Base-by-base conservation (phyloP, 2,888 invertebrate genomes). In the Noctua fimbriata region DNA sequence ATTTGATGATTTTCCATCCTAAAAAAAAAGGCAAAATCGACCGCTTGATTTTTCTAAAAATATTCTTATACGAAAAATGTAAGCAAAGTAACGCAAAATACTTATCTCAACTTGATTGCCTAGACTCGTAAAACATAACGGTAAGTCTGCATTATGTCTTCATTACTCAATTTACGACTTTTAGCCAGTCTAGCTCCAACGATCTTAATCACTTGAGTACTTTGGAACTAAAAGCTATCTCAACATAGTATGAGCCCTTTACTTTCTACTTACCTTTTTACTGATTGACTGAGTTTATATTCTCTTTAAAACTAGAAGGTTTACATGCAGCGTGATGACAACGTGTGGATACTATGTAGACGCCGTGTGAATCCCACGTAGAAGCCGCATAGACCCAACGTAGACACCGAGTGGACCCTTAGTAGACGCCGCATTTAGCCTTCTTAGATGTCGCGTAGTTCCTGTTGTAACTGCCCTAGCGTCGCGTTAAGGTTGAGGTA, bases 141-240 rank as follows among this genome's bases (percentile, higher is more conserved):
- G 24, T n/a, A 74, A 74, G 32, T 60, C 47, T 78, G 24, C 32
- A 36, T 82, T 32, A 78, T 28, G 14, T 16, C 47, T 67, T 47
- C 60, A 49, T 78, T 55, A 73, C 55, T 58, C 58, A 78, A 70
- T 82, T 78, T 73, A 82, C 47, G 69, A 73, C 55, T 73, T 63
- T 36, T 41, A 69, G 52, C 52, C 6, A 21, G 76, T 52, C 67
- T 67, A 69, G 49, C 65, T 80, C 24, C 10, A 60, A 66, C n/a
- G 65, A 58, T 49, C n/a, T 52, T 69, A 77, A 69, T 73, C 63
- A 73, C 78, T 69, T 52, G 7, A 32, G 55, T 78, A 69, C 81
- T 81, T 72, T 41, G 24, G 12, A 71, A 55, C 41, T 71, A 36
- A 71, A 76, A 76, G 60, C n/a, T 49, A 67, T 73, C 49, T 73